phyloP scores from a whole-genome alignment of 2,113 vertebrate species.

The Oreochromis tanganicae region DNA sequence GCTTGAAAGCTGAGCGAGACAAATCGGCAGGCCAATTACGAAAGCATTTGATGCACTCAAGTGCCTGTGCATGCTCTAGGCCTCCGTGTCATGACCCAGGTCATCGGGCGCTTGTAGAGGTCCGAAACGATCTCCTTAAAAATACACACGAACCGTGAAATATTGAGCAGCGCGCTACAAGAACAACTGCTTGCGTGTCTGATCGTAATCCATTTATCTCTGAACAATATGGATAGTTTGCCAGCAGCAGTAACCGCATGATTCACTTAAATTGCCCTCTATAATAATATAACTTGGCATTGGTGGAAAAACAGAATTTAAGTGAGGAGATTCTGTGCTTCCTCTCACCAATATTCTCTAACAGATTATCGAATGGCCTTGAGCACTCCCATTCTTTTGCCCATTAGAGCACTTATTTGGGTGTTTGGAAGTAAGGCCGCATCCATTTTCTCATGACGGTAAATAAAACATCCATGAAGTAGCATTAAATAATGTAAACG shows the following conservation, averaged over 20 bases:
- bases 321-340: background rate
- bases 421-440: background rate
- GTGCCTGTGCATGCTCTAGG: background rate
- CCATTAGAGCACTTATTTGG: constrained; percentile 17
- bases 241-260: background rate
- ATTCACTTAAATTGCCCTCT: background rate
- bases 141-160: background rate
- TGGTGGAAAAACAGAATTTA: background rate
- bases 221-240: background rate
- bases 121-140: background rate
- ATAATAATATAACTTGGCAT: background rate
- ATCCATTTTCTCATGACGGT: constrained; percentile 29
- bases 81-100: background rate
- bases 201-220: background rate
- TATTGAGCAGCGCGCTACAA: background rate
- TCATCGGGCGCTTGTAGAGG: background rate
- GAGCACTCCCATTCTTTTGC: background rate
- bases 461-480: constrained; percentile 55
- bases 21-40: constrained; percentile 36
- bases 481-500: constrained; percentile 67
- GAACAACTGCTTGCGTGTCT: background rate
- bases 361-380: background rate
- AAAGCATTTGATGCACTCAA: constrained; percentile 26
- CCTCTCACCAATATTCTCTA: background rate
- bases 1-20: constrained; percentile 28